Percentiles rank a stretch among this genome's conserved stretches.
These are phyloP conservation scores for Nomada hirtipes DNA, from an alignment of 2,888 invertebrate genomes.

Conservation along the genomic window DNA sequence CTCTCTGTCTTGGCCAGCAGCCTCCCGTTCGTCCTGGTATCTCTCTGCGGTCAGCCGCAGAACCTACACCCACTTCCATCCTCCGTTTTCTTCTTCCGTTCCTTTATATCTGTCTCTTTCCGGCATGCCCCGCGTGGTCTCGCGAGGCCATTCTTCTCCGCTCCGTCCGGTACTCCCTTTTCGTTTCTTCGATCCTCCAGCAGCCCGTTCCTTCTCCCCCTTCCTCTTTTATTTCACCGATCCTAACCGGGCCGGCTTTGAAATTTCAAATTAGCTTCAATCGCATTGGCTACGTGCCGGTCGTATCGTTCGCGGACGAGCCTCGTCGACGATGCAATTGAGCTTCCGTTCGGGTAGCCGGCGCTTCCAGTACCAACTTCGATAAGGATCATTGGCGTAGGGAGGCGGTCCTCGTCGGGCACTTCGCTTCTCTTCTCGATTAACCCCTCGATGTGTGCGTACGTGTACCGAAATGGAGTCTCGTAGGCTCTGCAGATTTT, in stretches of 20 bases:
- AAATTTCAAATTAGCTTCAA: constrained; percentile 83
- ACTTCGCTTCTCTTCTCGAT: constrained; percentile 6
- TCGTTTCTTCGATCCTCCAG: constrained; percentile 42
- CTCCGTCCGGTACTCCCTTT: constrained; percentile 30
- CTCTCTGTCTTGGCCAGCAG: constrained; percentile 60
- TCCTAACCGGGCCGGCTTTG: constrained; percentile 70
- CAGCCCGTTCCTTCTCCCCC: constrained; percentile 7
- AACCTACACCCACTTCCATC: constrained; percentile 59
- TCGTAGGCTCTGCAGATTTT: too few relatives aligned
- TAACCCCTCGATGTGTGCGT: neutral
- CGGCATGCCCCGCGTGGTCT: constrained; percentile 19
- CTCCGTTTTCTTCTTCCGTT: neutral
- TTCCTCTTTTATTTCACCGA: constrained; percentile 65
- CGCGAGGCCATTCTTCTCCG: constrained; percentile 52
- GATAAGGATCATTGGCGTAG: constrained; percentile 62
- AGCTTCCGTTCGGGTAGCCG: constrained; percentile 64
- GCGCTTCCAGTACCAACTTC: constrained; percentile 45
- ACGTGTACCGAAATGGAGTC: too few relatives aligned
- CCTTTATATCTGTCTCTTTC: constrained; percentile 12
- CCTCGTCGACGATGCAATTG: constrained; percentile 69
- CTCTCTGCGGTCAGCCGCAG: constrained; percentile 47
- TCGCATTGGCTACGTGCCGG: constrained; percentile 79
- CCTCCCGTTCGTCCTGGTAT: constrained; percentile 40
- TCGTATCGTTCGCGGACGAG: constrained; percentile 64
- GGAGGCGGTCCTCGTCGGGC: neutral